These are phyloP conservation scores for Caenorhabditis zanzibari DNA, from an alignment of 2,888 invertebrate species.

Conservation along the genomic window DNA sequence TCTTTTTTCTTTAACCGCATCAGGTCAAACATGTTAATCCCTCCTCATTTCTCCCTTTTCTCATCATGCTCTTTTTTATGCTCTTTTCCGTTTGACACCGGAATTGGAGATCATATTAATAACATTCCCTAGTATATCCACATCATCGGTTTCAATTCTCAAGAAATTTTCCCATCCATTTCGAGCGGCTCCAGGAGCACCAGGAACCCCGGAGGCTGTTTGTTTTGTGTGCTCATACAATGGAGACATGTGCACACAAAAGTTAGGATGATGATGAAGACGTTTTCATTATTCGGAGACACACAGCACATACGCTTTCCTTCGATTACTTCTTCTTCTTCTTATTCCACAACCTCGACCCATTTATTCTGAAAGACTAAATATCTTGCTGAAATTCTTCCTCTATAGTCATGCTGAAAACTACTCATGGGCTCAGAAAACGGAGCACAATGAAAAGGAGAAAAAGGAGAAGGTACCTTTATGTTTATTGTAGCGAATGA, in stretches of 20 bases:
- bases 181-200: constrained; percentile 7
- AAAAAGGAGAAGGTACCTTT: constrained; percentile 35
- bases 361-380: constrained; percentile 29
- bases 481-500: neutral
- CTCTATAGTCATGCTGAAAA: constrained; percentile 43
- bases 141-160: constrained; percentile 28
- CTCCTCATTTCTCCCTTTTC: neutral
- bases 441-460: constrained; percentile 53
- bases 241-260: constrained; percentile 48
- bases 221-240: constrained; percentile 47
- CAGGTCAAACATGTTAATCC: constrained; percentile 54
- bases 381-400: constrained; percentile 18
- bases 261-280: constrained; percentile 56
- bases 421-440: constrained; percentile 46
- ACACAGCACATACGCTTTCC: constrained; percentile 5
- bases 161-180: constrained; percentile 17
- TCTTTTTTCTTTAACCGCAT: constrained; percentile 10
- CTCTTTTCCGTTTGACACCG: constrained; percentile 24
- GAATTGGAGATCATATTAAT: constrained; percentile 15
- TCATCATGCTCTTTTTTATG: constrained; percentile 24
- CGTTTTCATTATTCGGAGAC: constrained; percentile 53
- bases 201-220: constrained; percentile 53
- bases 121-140: constrained; percentile 1
- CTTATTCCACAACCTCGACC: neutral
- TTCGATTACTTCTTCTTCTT: constrained; percentile 16